These are phyloP conservation scores for Varanus komodoensis DNA, from an alignment of 2,113 vertebrate genomes.

Conservation along the genomic window DNA sequence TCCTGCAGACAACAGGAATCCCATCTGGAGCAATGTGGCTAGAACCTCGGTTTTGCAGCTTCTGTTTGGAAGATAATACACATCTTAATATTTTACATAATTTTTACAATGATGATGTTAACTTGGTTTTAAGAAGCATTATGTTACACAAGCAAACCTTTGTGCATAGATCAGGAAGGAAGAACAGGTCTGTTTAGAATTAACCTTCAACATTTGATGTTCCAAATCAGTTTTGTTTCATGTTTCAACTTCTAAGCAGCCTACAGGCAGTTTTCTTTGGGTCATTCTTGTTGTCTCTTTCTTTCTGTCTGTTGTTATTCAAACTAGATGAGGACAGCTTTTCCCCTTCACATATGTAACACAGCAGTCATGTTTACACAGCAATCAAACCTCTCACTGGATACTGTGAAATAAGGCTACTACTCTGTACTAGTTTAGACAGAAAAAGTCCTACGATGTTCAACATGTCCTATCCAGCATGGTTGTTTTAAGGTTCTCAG, in stretches of 20 bases:
- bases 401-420: accelerated
- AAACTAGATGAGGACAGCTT: accelerated
- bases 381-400: accelerated
- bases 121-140: background rate
- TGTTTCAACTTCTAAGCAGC: conserved; percentile 38
- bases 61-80: background rate
- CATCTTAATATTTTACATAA: background rate
- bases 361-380: background rate
- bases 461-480: no score
- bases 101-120: background rate
- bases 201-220: background rate
- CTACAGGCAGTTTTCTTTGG: background rate
- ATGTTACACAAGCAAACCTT: background rate
- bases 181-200: accelerated
- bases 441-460: no score
- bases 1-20: background rate
- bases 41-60: background rate
- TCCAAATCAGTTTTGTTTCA: conserved; percentile 30
- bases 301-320: background rate
- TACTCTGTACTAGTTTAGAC: no score
- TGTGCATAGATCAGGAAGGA: accelerated
- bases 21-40: background rate
- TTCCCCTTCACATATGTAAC: background rate
- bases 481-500: no score
- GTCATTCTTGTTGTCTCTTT: background rate